These are phyloP conservation scores for Schizaphis graminum DNA, from an alignment of 2,888 invertebrate species.

Conservation along the genomic window DNA sequence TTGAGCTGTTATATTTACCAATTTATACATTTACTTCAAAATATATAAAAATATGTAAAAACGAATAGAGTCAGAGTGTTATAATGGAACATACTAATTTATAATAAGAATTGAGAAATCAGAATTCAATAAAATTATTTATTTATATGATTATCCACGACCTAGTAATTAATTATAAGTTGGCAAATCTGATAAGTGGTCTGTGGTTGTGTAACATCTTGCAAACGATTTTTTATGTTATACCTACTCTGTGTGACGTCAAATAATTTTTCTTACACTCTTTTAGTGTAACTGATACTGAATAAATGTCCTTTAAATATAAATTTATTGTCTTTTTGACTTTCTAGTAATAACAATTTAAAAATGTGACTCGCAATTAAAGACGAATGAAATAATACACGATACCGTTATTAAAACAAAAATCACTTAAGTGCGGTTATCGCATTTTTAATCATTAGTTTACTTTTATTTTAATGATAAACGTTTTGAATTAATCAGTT, in stretches of 20 bases:
- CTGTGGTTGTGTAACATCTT: neutral
- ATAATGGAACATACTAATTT: neutral
- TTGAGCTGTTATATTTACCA: neutral
- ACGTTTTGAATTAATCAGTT: neutral
- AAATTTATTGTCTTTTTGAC: neutral
- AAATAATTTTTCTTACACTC: neutral
- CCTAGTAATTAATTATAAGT: neutral
- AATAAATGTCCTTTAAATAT: neutral
- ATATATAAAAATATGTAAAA: neutral
- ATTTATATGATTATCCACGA: neutral
- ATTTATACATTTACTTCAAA: neutral
- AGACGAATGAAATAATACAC: too few species aligned
- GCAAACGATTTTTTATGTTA: neutral
- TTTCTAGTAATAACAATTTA: too few species aligned
- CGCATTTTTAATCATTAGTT: neutral
- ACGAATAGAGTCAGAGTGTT: neutral
- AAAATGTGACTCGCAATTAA: too few species aligned
- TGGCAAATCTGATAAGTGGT: neutral
- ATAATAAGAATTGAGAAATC: neutral
- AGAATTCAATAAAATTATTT: neutral
- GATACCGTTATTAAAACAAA: too few species aligned
- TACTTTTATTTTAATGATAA: neutral
- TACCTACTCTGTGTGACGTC: neutral
- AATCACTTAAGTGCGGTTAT: neutral
- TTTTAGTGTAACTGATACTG: neutral